Conservation (phyloP, 2,113 vertebrate genomes). For the Cyanoderma ruficeps region DNA sequence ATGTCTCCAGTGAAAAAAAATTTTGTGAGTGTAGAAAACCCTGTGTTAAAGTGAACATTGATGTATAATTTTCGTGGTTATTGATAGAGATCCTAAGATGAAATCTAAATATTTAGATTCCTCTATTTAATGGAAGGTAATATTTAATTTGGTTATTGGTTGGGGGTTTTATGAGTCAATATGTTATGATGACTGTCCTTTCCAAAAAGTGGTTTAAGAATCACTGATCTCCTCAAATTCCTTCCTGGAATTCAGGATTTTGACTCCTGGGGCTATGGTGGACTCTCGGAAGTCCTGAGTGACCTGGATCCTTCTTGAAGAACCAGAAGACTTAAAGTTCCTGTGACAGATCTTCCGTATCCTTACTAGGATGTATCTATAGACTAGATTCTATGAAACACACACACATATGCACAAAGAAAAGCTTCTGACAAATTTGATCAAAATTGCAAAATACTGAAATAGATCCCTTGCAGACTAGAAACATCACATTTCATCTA, state of each 20-base stretch:
- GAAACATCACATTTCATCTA: background rate
- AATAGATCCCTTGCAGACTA: background rate
- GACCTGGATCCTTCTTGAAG: background rate
- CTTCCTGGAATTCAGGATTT: background rate
- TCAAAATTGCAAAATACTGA: background rate
- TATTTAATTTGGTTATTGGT: background rate
- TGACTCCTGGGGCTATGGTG: background rate
- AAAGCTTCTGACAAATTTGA: background rate
- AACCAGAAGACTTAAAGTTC: background rate
- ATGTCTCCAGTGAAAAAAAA: background rate
- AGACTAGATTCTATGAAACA: background rate
- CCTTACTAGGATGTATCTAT: background rate
- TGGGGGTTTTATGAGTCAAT: rapidly evolving
- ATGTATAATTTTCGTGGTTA: background rate
- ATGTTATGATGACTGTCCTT: background rate
- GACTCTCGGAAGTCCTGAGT: background rate
- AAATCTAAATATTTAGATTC: background rate
- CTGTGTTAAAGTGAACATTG: background rate
- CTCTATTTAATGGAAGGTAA: background rate
- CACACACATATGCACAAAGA: background rate
- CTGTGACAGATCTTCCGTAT: background rate
- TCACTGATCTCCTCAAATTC: background rate
- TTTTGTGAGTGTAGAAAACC: background rate
- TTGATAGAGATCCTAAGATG: background rate
- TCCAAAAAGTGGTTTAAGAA: background rate